These are phyloP conservation scores for Neolamprologus longior DNA, from an alignment of 2,113 vertebrate genomes.

Conservation along the genomic window DNA sequence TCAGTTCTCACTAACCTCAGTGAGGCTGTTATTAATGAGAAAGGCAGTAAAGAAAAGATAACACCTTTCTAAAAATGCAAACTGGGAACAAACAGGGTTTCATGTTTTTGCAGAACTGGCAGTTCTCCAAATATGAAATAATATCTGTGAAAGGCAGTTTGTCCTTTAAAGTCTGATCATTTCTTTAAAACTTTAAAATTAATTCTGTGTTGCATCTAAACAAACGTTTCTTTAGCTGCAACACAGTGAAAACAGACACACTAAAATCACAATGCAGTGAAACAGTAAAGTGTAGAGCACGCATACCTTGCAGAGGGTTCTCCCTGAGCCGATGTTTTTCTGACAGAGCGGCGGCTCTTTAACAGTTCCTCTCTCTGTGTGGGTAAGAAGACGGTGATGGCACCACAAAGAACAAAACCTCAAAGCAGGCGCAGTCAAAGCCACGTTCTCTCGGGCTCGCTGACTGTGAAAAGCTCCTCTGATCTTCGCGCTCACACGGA, in stretches of 20 bases:
- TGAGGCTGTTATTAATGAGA: background rate
- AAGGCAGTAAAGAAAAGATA: background rate
- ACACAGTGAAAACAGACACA: background rate
- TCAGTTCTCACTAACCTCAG: background rate
- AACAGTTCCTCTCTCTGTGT: background rate
- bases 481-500: background rate
- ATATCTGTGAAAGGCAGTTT: background rate
- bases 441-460: background rate
- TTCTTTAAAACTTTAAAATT: background rate
- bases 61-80: background rate
- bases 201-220: rapidly evolving
- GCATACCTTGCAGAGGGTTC: slow-evolving; percentile 7
- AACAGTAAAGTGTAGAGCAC: background rate
- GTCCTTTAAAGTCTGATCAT: background rate
- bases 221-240: rapidly evolving
- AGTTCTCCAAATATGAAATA: background rate
- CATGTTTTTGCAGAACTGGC: background rate
- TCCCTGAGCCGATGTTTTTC: background rate
- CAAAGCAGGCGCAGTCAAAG: background rate
- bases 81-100: background rate
- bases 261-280: background rate
- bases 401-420: background rate
- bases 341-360: background rate
- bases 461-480: background rate
- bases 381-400: background rate